These are phyloP conservation scores for Corythornis madagascariensis DNA, from an alignment of 2,113 vertebrate species.

Conservation along the genomic window DNA sequence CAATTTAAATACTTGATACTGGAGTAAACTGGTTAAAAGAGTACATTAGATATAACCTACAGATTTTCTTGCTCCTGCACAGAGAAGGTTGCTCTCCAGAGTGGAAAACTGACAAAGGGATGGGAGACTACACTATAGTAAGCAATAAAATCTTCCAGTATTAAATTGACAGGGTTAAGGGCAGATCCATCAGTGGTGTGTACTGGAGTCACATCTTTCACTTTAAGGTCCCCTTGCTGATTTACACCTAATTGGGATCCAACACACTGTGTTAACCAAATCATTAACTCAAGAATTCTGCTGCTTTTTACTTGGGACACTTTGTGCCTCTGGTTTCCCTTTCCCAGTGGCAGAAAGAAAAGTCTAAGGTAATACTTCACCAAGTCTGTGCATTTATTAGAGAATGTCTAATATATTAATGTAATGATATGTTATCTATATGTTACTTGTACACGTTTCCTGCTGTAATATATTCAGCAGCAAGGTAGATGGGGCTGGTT, in stretches of 20 bases:
- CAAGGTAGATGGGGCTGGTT: conserved; percentile 62
- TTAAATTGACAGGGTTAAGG: conserved; percentile 46
- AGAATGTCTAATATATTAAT: neutral
- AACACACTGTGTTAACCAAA: neutral
- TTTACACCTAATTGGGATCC: neutral
- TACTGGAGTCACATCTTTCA: neutral
- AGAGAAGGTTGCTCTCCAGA: conserved; percentile 42
- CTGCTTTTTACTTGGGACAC: neutral
- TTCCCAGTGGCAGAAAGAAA: neutral
- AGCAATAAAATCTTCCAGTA: conserved; percentile 63
- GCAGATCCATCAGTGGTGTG: conserved; percentile 7
- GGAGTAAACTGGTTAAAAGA: conserved; percentile 73
- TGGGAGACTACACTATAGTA: conserved; percentile 42
- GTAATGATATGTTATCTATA: conserved; percentile 13
- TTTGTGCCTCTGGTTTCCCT: neutral
- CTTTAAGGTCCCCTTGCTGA: neutral
- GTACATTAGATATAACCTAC: conserved; percentile 70
- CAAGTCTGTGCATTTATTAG: conserved; percentile 20
- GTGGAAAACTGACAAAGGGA: conserved; percentile 69
- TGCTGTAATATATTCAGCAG: conserved; percentile 57
- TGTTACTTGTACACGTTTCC: conserved; percentile 17
- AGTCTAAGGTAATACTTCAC: neutral
- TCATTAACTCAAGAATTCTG: conserved; percentile 30
- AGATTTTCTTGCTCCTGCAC: conserved; percentile 40
- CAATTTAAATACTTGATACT: conserved; percentile 76